Evolutionary conservation across 2,888 invertebrate species (phyloP).

Genomic region (Spisula subtruncata): DNA sequence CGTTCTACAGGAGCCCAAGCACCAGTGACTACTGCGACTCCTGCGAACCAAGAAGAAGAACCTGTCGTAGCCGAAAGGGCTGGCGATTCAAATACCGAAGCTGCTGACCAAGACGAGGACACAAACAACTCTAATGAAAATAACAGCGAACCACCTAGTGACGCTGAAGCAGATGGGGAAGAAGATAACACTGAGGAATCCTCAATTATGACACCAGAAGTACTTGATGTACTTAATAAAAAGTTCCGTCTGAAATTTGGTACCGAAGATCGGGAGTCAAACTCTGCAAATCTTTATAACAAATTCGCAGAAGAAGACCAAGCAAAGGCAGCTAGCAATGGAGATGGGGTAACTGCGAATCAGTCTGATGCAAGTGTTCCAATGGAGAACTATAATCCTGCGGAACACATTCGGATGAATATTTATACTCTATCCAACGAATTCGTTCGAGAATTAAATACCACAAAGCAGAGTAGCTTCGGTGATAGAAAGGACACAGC

Average conservation of each 20-base stretch:
- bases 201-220: constrained; percentile 40
- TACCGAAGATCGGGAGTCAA: constrained; percentile 17
- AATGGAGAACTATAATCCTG: constrained; percentile 9
- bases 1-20: background rate
- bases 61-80: background rate
- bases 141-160: background rate
- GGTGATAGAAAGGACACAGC: constrained; percentile 63
- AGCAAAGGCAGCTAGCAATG: constrained; percentile 44
- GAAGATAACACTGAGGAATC: background rate
- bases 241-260: constrained; percentile 41
- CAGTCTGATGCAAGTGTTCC: background rate
- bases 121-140: background rate
- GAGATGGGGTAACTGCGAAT: constrained; percentile 51
- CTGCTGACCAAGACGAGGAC: background rate
- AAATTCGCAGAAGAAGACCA: constrained; percentile 68
- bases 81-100: background rate
- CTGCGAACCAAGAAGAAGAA: background rate
- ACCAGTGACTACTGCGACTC: background rate
- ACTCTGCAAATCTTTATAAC: constrained; percentile 55
- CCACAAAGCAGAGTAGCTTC: constrained; percentile 52
- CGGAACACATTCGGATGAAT: constrained; percentile 39
- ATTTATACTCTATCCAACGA: constrained; percentile 62
- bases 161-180: constrained; percentile 22
- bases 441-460: constrained; percentile 64
- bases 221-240: constrained; percentile 39